Conservation (phyloP, 2,113 vertebrate species). For the Podiceps cristatus region DNA sequence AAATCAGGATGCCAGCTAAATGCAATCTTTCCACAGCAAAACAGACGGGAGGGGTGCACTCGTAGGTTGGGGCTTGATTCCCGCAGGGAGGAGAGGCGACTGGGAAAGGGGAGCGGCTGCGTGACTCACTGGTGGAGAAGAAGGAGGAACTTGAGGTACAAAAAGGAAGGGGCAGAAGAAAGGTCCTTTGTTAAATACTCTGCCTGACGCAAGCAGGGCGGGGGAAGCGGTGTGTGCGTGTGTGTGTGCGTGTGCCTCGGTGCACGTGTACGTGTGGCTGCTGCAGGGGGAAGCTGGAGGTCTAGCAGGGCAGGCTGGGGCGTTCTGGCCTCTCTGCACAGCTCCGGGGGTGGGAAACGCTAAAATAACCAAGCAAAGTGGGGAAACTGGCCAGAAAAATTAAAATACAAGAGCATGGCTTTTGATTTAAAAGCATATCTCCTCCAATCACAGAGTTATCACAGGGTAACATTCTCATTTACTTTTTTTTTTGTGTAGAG, state of each 20-base stretch:
- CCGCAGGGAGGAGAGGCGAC: neutral
- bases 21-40: neutral
- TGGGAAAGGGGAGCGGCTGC: conserved; percentile 17
- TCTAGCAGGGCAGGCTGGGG: conserved; percentile 36
- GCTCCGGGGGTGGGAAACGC: neutral
- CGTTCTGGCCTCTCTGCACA: conserved; percentile 65
- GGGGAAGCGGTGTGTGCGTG: neutral
- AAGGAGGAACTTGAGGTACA: conserved; percentile 5
- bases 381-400: conserved; percentile 55
- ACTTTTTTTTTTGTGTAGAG: conserved; percentile 43
- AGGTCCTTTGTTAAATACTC: conserved; percentile 20
- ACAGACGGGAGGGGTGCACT: neutral
- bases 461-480: conserved; percentile 64
- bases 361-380: conserved; percentile 12
- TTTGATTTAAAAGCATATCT: conserved; percentile 64
- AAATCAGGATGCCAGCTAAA: neutral
- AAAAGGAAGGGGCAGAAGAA: neutral
- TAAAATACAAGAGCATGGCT: conserved; percentile 57
- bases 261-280: neutral
- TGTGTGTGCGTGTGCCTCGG: neutral
- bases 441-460: conserved; percentile 67
- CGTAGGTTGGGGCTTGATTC: neutral
- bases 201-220: neutral
- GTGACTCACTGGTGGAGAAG: conserved; percentile 10
- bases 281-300: neutral